phyloP scores from a whole-genome alignment of 2,888 invertebrate species.

The Hyposoter dolosus region DNA sequence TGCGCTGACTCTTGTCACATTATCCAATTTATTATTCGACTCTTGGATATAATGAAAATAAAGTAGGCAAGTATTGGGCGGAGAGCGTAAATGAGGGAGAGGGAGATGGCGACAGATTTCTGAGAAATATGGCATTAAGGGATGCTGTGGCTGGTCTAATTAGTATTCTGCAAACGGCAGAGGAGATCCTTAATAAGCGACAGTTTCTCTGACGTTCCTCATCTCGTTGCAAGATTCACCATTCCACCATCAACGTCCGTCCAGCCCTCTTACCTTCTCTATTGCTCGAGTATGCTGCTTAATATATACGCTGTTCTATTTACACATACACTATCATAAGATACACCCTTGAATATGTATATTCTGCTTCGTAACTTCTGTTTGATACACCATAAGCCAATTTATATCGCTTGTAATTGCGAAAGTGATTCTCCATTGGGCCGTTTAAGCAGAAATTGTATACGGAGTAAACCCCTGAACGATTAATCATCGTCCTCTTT shows the following conservation, averaged over 20 bases:
- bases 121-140: neutral
- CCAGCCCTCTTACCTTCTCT: slow-evolving; percentile 28
- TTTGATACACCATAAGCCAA: slow-evolving; percentile 49
- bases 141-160: slow-evolving; percentile 32
- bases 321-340: neutral
- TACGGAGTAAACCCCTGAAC: slow-evolving; percentile 18
- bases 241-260: neutral
- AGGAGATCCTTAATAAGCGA: slow-evolving; percentile 60
- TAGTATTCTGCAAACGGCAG: slow-evolving; percentile 60
- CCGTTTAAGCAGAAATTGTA: slow-evolving; percentile 23
- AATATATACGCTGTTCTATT: slow-evolving; percentile 4
- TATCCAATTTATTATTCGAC: slow-evolving; percentile 61
- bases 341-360: neutral
- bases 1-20: slow-evolving; percentile 14
- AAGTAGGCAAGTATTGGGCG: neutral
- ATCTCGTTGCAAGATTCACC: slow-evolving; percentile 3
- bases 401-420: slow-evolving; percentile 61
- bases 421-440: slow-evolving; percentile 59
- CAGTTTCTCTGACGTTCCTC: slow-evolving; percentile 46
- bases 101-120: slow-evolving; percentile 9
- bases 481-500: slow-evolving; percentile 52
- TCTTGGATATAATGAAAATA: slow-evolving; percentile 18
- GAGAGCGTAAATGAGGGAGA: slow-evolving; percentile 8
- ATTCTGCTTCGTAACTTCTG: neutral
- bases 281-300: slow-evolving; percentile 5